phyloP scores from a whole-genome alignment of 2,888 invertebrate genomes.

The Spatulosminthurus flaviceps region DNA sequence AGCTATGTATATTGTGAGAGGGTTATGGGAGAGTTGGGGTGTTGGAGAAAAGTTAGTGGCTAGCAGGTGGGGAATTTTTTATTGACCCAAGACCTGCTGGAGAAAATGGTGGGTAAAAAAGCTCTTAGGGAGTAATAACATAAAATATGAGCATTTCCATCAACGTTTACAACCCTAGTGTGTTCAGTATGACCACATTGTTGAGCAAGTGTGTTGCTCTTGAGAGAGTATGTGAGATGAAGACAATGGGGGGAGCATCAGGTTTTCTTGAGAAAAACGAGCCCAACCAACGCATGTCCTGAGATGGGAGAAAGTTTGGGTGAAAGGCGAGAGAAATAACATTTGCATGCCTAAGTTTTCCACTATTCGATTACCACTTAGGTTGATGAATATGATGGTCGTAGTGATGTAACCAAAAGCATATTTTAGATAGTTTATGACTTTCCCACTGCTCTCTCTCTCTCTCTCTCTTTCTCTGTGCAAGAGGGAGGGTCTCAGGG shows the following conservation, averaged over 20 bases:
- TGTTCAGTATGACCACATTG: too few relatives aligned
- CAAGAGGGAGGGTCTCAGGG: not conserved
- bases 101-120: too few relatives aligned
- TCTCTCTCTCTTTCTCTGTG: too few relatives aligned
- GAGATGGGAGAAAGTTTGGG: slow-evolving; percentile 2
- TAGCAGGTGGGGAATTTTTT: too few relatives aligned
- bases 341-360: not conserved
- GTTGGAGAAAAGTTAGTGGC: too few relatives aligned
- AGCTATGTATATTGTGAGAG: too few relatives aligned
- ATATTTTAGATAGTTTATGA: slow-evolving; percentile 4
- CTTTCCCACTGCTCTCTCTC: not conserved
- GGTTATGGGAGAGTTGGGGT: too few relatives aligned
- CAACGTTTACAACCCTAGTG: too few relatives aligned
- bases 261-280: not conserved
- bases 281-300: not conserved
- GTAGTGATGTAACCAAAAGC: slow-evolving; percentile 22
- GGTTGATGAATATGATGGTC: slow-evolving; percentile 26
- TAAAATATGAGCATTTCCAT: too few relatives aligned
- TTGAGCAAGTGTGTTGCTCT: too few relatives aligned
- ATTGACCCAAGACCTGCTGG: too few relatives aligned
- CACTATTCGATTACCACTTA: slow-evolving; percentile 27
- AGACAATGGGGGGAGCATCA: not conserved
- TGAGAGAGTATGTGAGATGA: not conserved
- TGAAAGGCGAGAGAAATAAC: slow-evolving; percentile 18
- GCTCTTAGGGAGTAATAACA: too few relatives aligned